Evolutionary conservation across 2,888 invertebrate species (phyloP).

Genomic region (Pseudococcus longispinus): DNA sequence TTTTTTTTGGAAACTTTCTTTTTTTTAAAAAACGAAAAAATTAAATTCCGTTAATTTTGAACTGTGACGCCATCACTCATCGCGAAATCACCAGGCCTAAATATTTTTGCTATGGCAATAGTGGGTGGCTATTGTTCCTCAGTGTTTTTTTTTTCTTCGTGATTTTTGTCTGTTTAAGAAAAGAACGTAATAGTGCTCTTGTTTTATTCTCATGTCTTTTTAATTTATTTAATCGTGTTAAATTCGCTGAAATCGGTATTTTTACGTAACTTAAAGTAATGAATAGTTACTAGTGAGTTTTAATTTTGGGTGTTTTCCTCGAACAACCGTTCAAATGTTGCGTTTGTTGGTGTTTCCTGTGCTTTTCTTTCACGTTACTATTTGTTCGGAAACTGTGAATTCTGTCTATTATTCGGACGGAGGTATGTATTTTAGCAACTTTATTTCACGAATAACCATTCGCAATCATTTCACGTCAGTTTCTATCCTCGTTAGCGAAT

Average conservation of each 20-base stretch:
- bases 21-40: not conserved
- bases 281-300: not conserved
- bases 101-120: not conserved
- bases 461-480: not conserved
- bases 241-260: not conserved
- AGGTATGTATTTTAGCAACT: not conserved
- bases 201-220: not conserved
- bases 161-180: not conserved
- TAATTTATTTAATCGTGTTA: not conserved
- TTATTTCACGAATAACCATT: not conserved
- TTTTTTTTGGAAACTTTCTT: too few relatives aligned
- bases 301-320: constrained; percentile 33
- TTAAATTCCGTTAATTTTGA: not conserved
- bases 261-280: constrained; percentile 11
- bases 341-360: constrained; percentile 44
- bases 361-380: constrained; percentile 29
- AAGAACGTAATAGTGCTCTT: constrained; percentile 32
- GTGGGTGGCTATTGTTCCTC: not conserved
- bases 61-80: not conserved
- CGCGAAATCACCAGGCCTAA: not conserved
- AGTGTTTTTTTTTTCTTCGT: constrained; percentile 37
- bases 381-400: constrained; percentile 49
- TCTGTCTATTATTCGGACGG: constrained; percentile 51
- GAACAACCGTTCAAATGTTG: constrained; percentile 52
- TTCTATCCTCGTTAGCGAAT: not conserved